phyloP scores from a whole-genome alignment of 1,140 invertebrate species.

The Drosophila saltans region DNA sequence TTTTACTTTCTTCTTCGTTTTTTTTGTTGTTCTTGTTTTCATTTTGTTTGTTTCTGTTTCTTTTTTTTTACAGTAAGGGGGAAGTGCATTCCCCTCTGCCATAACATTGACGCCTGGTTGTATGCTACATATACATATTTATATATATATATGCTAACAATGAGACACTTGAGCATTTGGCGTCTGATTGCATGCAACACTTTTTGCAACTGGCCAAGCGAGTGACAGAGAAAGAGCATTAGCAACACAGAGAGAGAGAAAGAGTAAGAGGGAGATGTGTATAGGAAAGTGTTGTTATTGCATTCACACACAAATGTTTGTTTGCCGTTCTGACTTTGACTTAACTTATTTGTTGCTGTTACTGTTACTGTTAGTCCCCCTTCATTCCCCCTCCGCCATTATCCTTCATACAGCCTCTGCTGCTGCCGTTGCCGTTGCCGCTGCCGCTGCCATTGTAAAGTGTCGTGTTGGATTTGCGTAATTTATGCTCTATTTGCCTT shows the following conservation, averaged over 20 bases:
- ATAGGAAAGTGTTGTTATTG: constrained; percentile 17
- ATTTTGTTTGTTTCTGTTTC: neutral
- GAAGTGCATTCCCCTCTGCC: neutral
- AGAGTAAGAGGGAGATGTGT: neutral
- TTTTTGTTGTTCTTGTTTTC: neutral
- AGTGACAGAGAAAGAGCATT: neutral
- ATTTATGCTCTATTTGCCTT: constrained; percentile 82
- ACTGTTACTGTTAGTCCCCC: constrained; percentile 26
- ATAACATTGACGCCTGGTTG: constrained; percentile 29
- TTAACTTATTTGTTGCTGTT: constrained; percentile 77
- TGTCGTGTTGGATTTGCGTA: constrained; percentile 81
- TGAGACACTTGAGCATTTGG: constrained; percentile 78
- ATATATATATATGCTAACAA: constrained; percentile 62
- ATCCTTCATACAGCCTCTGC: neutral
- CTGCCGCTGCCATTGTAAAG: constrained; percentile 46
- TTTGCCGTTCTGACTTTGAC: constrained; percentile 76
- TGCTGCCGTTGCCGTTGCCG: constrained; percentile 19
- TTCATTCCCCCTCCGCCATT: neutral
- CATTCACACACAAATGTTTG: constrained; percentile 44
- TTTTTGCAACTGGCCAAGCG: constrained; percentile 20
- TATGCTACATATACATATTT: constrained; percentile 51
- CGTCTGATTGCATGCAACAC: constrained; percentile 75
- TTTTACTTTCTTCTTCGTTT: constrained; percentile 63
- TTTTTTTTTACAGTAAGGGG: too few species aligned
- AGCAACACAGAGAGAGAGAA: neutral